Conservation (phyloP, 92 coral and sea anemone species). For the Montipora capitata region DNA sequence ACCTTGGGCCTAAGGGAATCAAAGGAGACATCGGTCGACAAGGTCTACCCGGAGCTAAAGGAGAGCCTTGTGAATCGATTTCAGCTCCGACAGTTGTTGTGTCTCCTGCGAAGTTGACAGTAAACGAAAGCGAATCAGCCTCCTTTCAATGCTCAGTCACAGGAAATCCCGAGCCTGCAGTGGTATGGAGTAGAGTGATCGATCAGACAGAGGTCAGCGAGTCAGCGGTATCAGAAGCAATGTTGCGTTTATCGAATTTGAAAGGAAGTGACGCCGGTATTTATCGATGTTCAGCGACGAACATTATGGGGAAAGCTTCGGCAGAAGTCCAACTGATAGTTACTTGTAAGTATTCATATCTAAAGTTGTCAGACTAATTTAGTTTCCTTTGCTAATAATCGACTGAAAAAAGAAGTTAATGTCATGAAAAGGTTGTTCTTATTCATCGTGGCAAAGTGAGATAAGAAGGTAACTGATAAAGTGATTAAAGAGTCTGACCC, state of each 20-base stretch:
- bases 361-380: too few species aligned
- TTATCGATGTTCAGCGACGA: not conserved
- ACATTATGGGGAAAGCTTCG: conserved; percentile 53
- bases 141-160: conserved; percentile 49
- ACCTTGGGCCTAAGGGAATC: not conserved
- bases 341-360: conserved; percentile 20
- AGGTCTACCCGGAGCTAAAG: conserved; percentile 56
- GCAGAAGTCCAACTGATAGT: conserved; percentile 20
- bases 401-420: too few species aligned
- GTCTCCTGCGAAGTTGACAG: conserved; percentile 49
- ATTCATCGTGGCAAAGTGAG: too few species aligned
- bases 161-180: conserved; percentile 58
- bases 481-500: too few species aligned
- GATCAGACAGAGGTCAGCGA: not conserved
- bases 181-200: conserved; percentile 47
- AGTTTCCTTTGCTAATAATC: too few species aligned
- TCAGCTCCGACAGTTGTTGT: conserved; percentile 50
- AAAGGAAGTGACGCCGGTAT: conserved; percentile 54
- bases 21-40: conserved; percentile 40
- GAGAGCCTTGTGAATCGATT: too few species aligned
- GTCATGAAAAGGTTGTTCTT: too few species aligned
- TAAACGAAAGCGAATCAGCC: conserved; percentile 66
- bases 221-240: conserved; percentile 36
- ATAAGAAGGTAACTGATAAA: too few species aligned
- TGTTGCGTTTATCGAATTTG: conserved; percentile 29